Evolutionary conservation across 2,888 invertebrate species (phyloP), one percentile per base, ranked within the genome.

Genomic region (Drosophila basisetae): DNA sequence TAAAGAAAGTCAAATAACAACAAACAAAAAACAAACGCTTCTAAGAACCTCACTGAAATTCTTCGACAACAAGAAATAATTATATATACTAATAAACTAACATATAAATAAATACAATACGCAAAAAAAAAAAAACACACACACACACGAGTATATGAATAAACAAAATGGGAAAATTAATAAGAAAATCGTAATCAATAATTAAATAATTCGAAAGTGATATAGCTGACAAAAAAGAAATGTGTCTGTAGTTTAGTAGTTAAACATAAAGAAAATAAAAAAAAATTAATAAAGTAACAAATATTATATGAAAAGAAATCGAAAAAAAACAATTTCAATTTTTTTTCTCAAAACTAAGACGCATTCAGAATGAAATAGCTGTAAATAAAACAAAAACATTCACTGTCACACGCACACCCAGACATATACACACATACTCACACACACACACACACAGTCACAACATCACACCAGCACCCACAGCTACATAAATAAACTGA

Each of bases 21-120:
- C 58, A 68, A 71, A 63, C 49, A 58, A 39, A 68, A 65, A 68
- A 61, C 25, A 77, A 86, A 90, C 89, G 83, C 91, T 91, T 89
- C 84, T 89, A 80, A 83, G 85, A 88, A 89, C 92, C 92, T 92
- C 92, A 92, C 92, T 84, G 92, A 92, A 92, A 92, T 92, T 92
- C 92, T 92, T 92, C 91, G 78, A 80, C 69, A 74, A 71, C 68
- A 76, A 75, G 54, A 63, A 75, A 63, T 56, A 55, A 76, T 68
- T 66, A 78, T 70, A 70, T 77, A 73, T 47, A 25, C 55, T 60
- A 37, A 71, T 60, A 76, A 70, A 70, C 59, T 59, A 79, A 78
- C 79, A 78, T 52, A 67, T 67, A 60, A 76, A 63, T 63, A 71
- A 77, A 65, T 70, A 76, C 62, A 49, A 72, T 30, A 73, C 52